phyloP scores from a whole-genome alignment of 2,888 invertebrate species.

The Rugalucina vietnamica region DNA sequence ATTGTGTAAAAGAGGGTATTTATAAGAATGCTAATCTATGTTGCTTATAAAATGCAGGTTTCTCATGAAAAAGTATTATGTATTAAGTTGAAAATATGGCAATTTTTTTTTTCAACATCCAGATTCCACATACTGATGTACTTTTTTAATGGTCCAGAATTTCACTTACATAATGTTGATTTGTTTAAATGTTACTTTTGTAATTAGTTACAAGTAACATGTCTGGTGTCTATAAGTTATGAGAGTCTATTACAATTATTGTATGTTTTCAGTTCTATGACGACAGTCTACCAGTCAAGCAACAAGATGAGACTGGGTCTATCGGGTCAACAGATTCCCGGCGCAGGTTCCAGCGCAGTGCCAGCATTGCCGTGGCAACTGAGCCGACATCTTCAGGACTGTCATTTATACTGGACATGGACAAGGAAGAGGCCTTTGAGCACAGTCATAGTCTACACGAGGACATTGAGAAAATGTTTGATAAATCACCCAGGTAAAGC shows the following conservation, averaged over 20 bases:
- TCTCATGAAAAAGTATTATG: too few relatives aligned
- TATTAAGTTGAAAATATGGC: too few relatives aligned
- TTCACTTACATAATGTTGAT: too few relatives aligned
- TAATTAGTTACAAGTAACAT: too few relatives aligned
- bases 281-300: not conserved
- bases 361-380: conserved; percentile 50
- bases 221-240: too few relatives aligned
- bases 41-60: too few relatives aligned
- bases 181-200: too few relatives aligned
- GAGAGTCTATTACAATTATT: not conserved
- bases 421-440: conserved; percentile 45
- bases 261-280: not conserved
- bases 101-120: too few relatives aligned
- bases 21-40: too few relatives aligned
- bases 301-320: not conserved
- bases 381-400: conserved; percentile 49
- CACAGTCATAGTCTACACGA: conserved; percentile 52
- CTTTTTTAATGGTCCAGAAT: too few relatives aligned
- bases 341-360: conserved; percentile 29
- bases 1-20: too few relatives aligned
- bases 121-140: too few relatives aligned
- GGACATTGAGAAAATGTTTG: conserved; percentile 63
- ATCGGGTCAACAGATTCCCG: not conserved
- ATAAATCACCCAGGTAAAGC: conserved; percentile 42
- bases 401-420: conserved; percentile 60